Evolutionary conservation across 1,140 invertebrate genomes (phyloP).

Genomic region (Drosophila obscura): DNA sequence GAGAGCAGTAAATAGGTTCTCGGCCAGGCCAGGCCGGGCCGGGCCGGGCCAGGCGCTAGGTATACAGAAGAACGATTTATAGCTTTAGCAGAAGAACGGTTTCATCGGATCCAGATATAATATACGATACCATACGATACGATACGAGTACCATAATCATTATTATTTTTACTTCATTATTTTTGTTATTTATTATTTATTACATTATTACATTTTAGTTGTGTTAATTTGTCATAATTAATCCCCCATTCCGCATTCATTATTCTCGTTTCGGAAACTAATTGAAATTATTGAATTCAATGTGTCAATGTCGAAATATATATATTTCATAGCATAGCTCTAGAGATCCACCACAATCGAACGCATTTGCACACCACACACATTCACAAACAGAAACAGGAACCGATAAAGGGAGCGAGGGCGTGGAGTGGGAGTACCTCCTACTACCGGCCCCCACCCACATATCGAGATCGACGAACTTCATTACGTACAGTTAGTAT

Average conservation of each 20-base stretch:
- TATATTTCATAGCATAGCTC: conserved; percentile 63
- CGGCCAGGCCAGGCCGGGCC: conserved; percentile 14
- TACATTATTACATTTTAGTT: conserved; percentile 53
- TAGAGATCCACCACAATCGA: conserved; percentile 54
- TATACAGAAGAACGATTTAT: conserved; percentile 44
- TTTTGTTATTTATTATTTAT: conserved; percentile 81
- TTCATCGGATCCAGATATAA: conserved; percentile 61
- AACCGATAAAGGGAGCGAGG: conserved; percentile 33
- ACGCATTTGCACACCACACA: conserved; percentile 30
- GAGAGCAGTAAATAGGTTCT: conserved; percentile 50
- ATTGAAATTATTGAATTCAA: conserved; percentile 73
- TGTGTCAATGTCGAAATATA: conserved; percentile 78
- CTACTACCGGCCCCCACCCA: not conserved
- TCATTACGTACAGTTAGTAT: conserved; percentile 79
- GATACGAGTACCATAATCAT: conserved; percentile 36
- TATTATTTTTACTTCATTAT: conserved; percentile 56
- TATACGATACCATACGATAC: conserved; percentile 16
- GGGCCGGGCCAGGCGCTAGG: conserved; percentile 25
- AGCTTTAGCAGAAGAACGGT: conserved; percentile 73
- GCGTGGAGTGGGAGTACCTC: not conserved
- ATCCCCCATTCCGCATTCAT: conserved; percentile 5
- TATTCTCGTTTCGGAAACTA: conserved; percentile 38
- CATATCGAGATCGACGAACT: conserved; percentile 62
- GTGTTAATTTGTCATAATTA: conserved; percentile 71
- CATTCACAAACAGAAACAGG: conserved; percentile 31